phyloP scores from a whole-genome alignment of 2,113 vertebrate genomes.

The Cyanoderma ruficeps region DNA sequence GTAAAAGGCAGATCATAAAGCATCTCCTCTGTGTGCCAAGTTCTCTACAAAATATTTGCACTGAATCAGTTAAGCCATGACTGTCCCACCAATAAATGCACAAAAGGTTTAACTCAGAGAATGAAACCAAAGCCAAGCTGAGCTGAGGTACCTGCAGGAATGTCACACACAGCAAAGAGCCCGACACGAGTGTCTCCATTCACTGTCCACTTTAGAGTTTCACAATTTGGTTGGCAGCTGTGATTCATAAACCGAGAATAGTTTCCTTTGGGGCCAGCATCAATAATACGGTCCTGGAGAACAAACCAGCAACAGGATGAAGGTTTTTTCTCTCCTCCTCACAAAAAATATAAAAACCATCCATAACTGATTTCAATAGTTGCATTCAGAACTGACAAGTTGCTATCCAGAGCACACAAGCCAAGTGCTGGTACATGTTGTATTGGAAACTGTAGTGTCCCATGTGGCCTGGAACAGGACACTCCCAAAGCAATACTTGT shows the following conservation, averaged over 20 bases:
- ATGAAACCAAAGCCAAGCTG: not conserved
- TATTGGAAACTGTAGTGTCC: conserved; percentile 64
- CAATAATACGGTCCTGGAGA: conserved; percentile 92
- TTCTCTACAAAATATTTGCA: not conserved
- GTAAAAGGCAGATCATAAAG: not conserved
- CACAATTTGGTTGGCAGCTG: conserved; percentile 99
- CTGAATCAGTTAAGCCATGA: not conserved
- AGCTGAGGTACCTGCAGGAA: conserved; percentile 83
- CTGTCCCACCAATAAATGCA: not conserved
- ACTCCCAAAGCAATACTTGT: conserved; percentile 83
- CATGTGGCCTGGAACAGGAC: conserved; percentile 41
- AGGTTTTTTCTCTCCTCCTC: not conserved
- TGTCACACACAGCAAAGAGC: conserved; percentile 91
- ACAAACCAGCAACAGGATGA: not conserved
- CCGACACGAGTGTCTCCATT: conserved; percentile 95
- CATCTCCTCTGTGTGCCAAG: not conserved
- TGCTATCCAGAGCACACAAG: not conserved
- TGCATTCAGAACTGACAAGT: not conserved
- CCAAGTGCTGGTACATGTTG: not conserved
- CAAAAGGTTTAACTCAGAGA: not conserved
- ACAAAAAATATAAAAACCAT: not conserved
- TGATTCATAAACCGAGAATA: conserved; percentile 99
- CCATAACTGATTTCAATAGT: not conserved
- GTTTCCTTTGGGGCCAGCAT: conserved; percentile 97
- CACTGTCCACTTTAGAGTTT: conserved; percentile 98